Percentiles rank a stretch among this genome's conserved stretches.
Evolutionary conservation across 1,140 invertebrate genomes (phyloP).

Genomic region (Macrostomum lignano): DNA sequence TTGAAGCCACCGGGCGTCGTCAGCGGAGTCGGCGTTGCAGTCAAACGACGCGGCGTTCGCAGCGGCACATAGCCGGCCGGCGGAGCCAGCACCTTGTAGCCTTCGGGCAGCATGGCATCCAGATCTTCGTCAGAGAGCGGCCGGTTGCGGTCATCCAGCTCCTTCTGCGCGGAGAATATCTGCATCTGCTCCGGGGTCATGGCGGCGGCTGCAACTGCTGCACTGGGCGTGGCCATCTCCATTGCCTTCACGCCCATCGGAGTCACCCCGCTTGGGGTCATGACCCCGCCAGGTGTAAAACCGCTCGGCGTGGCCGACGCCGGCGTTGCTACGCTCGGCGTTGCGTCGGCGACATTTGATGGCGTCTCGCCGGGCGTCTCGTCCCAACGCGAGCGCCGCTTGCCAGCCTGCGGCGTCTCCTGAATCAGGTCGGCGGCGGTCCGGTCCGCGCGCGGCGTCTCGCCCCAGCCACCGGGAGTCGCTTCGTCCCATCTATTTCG

Average conservation of each 20-base stretch:
- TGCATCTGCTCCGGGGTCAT: constrained; percentile 98
- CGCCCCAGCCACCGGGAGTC: constrained; percentile 71
- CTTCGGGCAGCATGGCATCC: constrained; percentile 78
- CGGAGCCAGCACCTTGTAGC: constrained; percentile 78
- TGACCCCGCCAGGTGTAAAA: constrained; percentile 32
- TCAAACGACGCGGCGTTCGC: constrained; percentile 75
- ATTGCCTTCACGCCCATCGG: constrained; percentile 84
- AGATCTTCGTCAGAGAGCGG: constrained; percentile 84
- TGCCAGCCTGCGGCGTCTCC: constrained; percentile 38
- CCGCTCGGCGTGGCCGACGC: constrained; percentile 14
- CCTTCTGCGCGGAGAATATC: constrained; percentile 88
- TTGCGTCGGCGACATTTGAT: constrained; percentile 27
- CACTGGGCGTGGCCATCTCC: constrained; percentile 67
- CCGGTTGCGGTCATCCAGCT: constrained; percentile 86
- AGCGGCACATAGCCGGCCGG: constrained; percentile 86
- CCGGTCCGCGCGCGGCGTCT: constrained; percentile 75
- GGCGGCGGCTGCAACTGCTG: constrained; percentile 32
- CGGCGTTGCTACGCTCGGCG: constrained; percentile 20
- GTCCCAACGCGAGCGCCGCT: constrained; percentile 74
- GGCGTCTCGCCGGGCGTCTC: constrained; percentile 42
- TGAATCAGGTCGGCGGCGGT: constrained; percentile 30
- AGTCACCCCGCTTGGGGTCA: constrained; percentile 34
- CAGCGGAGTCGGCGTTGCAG: constrained; percentile 84
- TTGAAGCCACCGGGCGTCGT: constrained; percentile 68
- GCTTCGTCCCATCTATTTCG: constrained; percentile 98